These are phyloP conservation scores for Yponomeuta malinellus DNA, from an alignment of 2,888 invertebrate species.

Conservation along the genomic window DNA sequence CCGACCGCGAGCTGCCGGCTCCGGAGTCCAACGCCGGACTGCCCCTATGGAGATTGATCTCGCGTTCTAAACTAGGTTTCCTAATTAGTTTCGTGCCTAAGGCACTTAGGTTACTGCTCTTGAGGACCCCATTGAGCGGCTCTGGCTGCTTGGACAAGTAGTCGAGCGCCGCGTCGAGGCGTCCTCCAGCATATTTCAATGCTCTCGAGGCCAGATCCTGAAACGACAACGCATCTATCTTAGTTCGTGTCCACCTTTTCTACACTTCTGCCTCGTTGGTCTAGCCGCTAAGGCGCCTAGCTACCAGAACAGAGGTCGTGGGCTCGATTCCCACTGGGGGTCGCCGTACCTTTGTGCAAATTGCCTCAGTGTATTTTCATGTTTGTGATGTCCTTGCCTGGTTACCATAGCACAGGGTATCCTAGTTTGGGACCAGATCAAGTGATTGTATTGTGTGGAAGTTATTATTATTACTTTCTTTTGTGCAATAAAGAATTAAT, in stretches of 20 bases:
- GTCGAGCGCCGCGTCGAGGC: constrained; percentile 82
- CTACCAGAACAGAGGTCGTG: too few relatives aligned
- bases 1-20: constrained; percentile 91
- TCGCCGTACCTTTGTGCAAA: too few relatives aligned
- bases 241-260: background rate
- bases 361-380: too few relatives aligned
- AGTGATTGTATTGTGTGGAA: too few relatives aligned
- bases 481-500: too few relatives aligned
- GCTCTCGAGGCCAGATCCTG: constrained; percentile 83
- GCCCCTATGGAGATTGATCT: constrained; percentile 83
- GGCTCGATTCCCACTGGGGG: too few relatives aligned
- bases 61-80: constrained; percentile 92
- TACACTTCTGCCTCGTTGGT: too few relatives aligned
- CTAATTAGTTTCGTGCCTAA: constrained; percentile 85
- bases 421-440: too few relatives aligned
- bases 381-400: too few relatives aligned
- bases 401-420: too few relatives aligned
- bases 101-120: constrained; percentile 74
- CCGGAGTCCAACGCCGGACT: constrained; percentile 93
- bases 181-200: constrained; percentile 81
- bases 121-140: constrained; percentile 69
- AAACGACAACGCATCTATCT: constrained; percentile 24
- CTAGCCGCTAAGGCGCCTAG: too few relatives aligned
- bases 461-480: too few relatives aligned
- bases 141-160: constrained; percentile 79